Base-by-base conservation (phyloP, 2,113 vertebrate species). In the Notarius quadriscutis region DNA sequence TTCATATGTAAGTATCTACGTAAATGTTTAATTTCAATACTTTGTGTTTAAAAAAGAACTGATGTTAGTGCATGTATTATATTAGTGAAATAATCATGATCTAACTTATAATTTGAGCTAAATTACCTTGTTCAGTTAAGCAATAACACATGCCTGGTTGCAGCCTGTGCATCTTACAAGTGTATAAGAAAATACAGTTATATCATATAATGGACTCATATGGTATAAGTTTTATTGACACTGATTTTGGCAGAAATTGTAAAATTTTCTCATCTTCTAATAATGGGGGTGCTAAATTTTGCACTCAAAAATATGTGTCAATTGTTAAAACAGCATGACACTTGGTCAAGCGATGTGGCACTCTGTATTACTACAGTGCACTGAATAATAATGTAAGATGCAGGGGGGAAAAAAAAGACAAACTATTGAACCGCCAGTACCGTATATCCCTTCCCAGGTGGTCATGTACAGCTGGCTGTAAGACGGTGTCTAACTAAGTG, bases 401-500 rank as follows among this genome's bases (percentile, higher is more conserved):
- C 1, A 14, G 57, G 15, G 6, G 4, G 2, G 7, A 30, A 77
- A 17, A 85, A 55, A 1, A 34, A n/a, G 50, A 9, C 11, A n/a
- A 69, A 79, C 34, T 63, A 48, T 79, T 63, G 15, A 51, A 30
- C 67, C 15, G 10, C 30, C 15, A 78, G 27, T n/a, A 62, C 30
- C 62, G 57, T 41, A 62, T 25, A 60, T 8, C 0, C 11, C 41
- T 80, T 69, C 41, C 83, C 55, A 84, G 81, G 63, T 81, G 50
- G 17, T 71, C 25, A 48, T 62, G 74, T 62, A 53, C 87, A 81
- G 82, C 55, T 69, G 69, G 65, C 86, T 69, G 81, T 81, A 69
- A 85, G 80, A 85, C 82, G 50, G 41, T 75, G 57, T 83, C 20
- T 55, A 79, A 86, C 51, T 86, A 60, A 75, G 80, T 55, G 50